These are phyloP conservation scores for Schizopygopsis malacanthus DNA, from an alignment of 2,797 vertebrate species.

Conservation along the genomic window DNA sequence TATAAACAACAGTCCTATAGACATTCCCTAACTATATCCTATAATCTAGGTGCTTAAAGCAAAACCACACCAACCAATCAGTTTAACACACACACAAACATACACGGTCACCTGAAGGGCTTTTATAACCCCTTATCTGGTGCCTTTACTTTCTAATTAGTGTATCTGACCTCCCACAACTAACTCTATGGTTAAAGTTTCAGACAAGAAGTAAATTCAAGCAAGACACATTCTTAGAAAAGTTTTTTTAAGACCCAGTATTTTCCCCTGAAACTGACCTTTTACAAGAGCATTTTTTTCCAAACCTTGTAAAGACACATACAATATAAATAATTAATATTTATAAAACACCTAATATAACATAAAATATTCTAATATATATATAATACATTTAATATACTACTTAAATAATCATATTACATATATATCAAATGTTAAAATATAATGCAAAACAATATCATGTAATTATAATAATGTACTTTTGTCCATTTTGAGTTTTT, in stretches of 20 bases:
- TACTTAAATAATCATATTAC: not conserved
- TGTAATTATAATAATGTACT: not conserved
- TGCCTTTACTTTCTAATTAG: slow-evolving; percentile 65
- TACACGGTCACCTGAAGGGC: slow-evolving; percentile 36
- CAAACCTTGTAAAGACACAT: not conserved
- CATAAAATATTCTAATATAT: not conserved
- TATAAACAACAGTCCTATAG: slow-evolving; percentile 3
- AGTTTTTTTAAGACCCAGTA: not conserved
- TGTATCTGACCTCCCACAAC: slow-evolving; percentile 24
- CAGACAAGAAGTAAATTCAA: not conserved
- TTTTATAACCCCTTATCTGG: slow-evolving; percentile 58
- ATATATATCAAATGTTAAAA: not conserved
- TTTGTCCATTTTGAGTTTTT: not conserved
- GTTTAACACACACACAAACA: slow-evolving; percentile 6
- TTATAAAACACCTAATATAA: not conserved
- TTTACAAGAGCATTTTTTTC: not conserved
- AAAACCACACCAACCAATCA: slow-evolving; percentile 29
- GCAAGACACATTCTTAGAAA: not conserved
- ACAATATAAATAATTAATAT: slow-evolving; percentile 2
- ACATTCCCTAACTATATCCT: slow-evolving; percentile 34
- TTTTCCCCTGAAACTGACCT: not conserved
- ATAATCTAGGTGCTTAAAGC: slow-evolving; percentile 14
- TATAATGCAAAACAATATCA: not conserved
- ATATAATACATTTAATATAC: not conserved
- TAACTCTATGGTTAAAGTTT: slow-evolving; percentile 16